Evolutionary conservation across 2,113 vertebrate genomes (phyloP), one percentile per base, ranked within the genome.

Genomic region (Ahaetulla prasina): DNA sequence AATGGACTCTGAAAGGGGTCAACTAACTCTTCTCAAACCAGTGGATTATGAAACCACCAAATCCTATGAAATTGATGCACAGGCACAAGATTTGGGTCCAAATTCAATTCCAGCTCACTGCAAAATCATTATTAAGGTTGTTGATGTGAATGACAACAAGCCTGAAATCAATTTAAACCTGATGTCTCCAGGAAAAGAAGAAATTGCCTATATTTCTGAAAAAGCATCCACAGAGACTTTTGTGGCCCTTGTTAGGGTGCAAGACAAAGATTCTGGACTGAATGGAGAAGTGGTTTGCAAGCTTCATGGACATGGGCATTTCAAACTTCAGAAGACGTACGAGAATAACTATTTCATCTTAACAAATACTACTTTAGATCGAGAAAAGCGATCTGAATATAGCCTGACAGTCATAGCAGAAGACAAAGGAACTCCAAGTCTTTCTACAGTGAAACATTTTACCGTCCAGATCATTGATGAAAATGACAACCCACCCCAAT

Each of bases 341-440:
- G 99, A 99, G 95, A 99, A 99, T 94, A 99, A 99, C 96, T 99
- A 99, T 93, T 98, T 99, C 96, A 99, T 99, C 95, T 96, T 99
- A 93, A 99, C 99, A 60, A 99, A 99, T 45, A 98, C 98, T 80
- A 98, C 98, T 0, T 93, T 99, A 94, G 99, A 99, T 96, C 97
- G 99, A 87, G 99, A 99, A 94, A 99, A 98, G 96, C 98, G 99
- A 88, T 99, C 99, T 11, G 99, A 99, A 94, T 99, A 99, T 93
- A 99, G 99, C 92, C 96, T 99, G 96, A 99, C 99, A 0, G 98
- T 99, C 89, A 99, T 99, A 43, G 99, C 99, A 0, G 99, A 99
- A 95, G 99, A 99, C 98, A 97, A 94, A 54, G 99, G 99, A 30
- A 98, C 97, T 0, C 99, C 99, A 1, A 99, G 98, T 93, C 98